Base-by-base conservation (phyloP, 2,797 vertebrate genomes). In the Fistularia commersonii region DNA sequence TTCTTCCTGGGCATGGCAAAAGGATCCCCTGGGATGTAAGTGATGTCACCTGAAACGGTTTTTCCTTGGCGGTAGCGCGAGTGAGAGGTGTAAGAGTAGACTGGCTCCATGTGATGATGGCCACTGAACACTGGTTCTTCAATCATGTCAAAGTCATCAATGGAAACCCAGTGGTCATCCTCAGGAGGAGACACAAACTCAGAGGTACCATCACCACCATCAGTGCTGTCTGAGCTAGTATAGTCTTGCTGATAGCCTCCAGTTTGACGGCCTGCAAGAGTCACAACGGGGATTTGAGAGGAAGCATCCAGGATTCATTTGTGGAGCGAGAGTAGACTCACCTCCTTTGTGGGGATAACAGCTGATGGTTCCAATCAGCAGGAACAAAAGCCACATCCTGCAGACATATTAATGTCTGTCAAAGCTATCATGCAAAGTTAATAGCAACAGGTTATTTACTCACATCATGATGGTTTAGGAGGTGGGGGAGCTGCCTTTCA, bases 351-450 rank as follows among this genome's bases (percentile, higher is more conserved):
- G 1, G 7, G 61, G 45, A n/a, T 6, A 1, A 39, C 69, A 69
- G 32, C 45, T 45, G 7, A 64, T 33, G 38, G 54, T 54, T 50
- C 69, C 58, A 56, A 60, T 32, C 53, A 79, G 56, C 32, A 77
- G 44, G 41, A 32, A 61, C 6, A 8, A 51, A 61, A 68, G 15
- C 66, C 60, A 68, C 41, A 76, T 6, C 61, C 72, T 76, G 31
- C 1, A 34, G 3, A 48, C 0, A 45, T 1, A 8, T 5, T 13
- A 41, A 15, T 23, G 2, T 23, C 23, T 2, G 23, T 23, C 23
- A 2, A 23, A 23, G 2, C 2, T 23, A 4, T 23, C 4, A 4
- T 23, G 2, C 2, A 23, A 23, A 23, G 23, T 4, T 4, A 23
- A 23, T 4, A 2, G 2, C 8, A 10, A 23, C 4, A 4, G 23